Conservation (phyloP, 1,140 invertebrate species). For the Drosophila rufa region DNA sequence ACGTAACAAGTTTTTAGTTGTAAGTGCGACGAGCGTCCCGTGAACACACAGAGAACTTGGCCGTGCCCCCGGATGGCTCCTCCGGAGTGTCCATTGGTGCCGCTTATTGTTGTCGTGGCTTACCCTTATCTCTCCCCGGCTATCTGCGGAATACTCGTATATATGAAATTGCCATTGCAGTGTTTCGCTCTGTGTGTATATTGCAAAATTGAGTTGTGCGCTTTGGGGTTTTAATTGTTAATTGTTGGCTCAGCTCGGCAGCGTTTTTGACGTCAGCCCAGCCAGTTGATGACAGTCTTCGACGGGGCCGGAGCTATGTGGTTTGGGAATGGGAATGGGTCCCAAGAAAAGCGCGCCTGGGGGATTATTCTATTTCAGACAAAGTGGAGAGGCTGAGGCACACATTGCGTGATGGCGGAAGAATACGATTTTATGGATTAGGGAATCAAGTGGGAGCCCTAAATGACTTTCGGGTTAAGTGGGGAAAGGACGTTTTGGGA, state of each 20-base stretch:
- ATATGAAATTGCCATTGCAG: slow-evolving; percentile 71
- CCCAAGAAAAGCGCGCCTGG: slow-evolving; percentile 35
- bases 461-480: slow-evolving; percentile 44
- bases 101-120: slow-evolving; percentile 56
- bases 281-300: slow-evolving; percentile 54
- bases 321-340: slow-evolving; percentile 8
- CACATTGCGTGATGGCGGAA: background rate
- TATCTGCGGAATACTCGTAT: slow-evolving; percentile 51
- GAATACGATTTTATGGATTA: slow-evolving; percentile 43
- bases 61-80: slow-evolving; percentile 36
- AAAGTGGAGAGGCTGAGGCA: background rate
- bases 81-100: slow-evolving; percentile 57
- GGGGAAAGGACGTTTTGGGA: slow-evolving; percentile 22
- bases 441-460: slow-evolving; percentile 47
- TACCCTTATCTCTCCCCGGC: slow-evolving; percentile 59
- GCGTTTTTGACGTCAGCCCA: slow-evolving; percentile 49
- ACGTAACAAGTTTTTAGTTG: slow-evolving; percentile 84
- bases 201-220: slow-evolving; percentile 78
- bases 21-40: slow-evolving; percentile 63
- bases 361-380: slow-evolving; percentile 43
- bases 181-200: slow-evolving; percentile 29
- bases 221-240: slow-evolving; percentile 83
- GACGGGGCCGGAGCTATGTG: slow-evolving; percentile 18
- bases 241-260: slow-evolving; percentile 68
- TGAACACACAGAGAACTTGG: slow-evolving; percentile 59